Evolutionary conservation across 2,797 vertebrate genomes (phyloP).

Genomic region (Catamblyrhynchus diadema): DNA sequence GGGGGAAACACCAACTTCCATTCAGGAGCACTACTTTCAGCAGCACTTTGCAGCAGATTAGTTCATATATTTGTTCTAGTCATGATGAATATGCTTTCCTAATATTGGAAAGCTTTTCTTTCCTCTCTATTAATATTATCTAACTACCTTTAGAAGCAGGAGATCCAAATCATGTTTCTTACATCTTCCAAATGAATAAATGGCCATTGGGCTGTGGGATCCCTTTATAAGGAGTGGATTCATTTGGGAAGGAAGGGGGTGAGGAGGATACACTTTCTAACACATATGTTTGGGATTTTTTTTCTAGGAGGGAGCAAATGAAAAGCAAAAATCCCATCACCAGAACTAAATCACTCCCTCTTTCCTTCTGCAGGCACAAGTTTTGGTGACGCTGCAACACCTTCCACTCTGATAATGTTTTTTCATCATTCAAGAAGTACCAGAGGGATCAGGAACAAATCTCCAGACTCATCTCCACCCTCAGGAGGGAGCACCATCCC

Average conservation of each 20-base stretch:
- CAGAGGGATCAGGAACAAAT: background rate
- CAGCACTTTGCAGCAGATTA: background rate
- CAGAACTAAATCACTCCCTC: background rate
- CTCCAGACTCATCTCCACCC: background rate
- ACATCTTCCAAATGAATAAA: background rate
- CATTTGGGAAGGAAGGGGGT: background rate
- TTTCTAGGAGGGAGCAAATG: background rate
- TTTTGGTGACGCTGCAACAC: background rate
- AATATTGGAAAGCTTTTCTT: background rate
- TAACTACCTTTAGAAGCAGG: background rate
- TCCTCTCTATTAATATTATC: background rate
- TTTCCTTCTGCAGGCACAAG: background rate
- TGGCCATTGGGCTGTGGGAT: rapidly evolving
- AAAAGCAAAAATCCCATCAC: background rate
- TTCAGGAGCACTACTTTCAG: background rate
- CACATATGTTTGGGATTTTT: rapidly evolving
- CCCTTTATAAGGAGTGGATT: background rate
- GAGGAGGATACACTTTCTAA: background rate
- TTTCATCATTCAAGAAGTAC: background rate
- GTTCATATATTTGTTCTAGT: background rate
- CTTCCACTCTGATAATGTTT: background rate
- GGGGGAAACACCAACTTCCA: background rate
- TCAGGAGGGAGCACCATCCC: rapidly evolving
- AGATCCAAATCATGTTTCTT: background rate
- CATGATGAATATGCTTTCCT: background rate